These are phyloP conservation scores for Fissipunctia ypsillon DNA, from an alignment of 2,888 invertebrate species.

Conservation along the genomic window DNA sequence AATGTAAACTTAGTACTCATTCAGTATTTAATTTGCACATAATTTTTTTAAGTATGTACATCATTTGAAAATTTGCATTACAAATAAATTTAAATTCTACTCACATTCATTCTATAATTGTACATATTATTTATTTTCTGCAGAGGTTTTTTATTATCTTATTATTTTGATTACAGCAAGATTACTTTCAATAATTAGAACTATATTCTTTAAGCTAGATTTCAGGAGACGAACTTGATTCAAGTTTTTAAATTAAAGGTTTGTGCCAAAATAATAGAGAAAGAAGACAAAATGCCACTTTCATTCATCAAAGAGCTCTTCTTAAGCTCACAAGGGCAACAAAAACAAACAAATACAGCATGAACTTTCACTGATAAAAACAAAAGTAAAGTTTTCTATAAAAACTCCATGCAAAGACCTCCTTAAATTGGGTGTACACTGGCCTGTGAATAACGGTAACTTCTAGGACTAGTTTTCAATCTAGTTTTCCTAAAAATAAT, in stretches of 20 bases:
- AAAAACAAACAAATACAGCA: slow-evolving; percentile 15
- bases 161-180: not conserved
- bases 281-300: slow-evolving; percentile 14
- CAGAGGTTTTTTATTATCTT: not conserved
- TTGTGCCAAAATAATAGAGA: not conserved
- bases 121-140: not conserved
- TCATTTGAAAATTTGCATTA: slow-evolving; percentile 11
- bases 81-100: slow-evolving; percentile 20
- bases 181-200: not conserved
- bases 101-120: not conserved
- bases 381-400: slow-evolving; percentile 17
- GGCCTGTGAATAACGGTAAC: not conserved
- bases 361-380: slow-evolving; percentile 28
- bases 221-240: not conserved
- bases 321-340: not conserved
- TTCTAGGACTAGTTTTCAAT: not conserved
- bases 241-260: not conserved
- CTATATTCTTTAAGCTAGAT: not conserved
- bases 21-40: not conserved
- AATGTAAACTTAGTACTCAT: not conserved
- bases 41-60: not conserved
- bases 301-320: slow-evolving; percentile 5
- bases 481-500: slow-evolving; percentile 35
- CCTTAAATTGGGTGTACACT: not conserved
- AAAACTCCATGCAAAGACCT: not conserved